These are phyloP conservation scores for Genyomyrus donnyi DNA, from an alignment of 2,113 vertebrate genomes.

Conservation along the genomic window DNA sequence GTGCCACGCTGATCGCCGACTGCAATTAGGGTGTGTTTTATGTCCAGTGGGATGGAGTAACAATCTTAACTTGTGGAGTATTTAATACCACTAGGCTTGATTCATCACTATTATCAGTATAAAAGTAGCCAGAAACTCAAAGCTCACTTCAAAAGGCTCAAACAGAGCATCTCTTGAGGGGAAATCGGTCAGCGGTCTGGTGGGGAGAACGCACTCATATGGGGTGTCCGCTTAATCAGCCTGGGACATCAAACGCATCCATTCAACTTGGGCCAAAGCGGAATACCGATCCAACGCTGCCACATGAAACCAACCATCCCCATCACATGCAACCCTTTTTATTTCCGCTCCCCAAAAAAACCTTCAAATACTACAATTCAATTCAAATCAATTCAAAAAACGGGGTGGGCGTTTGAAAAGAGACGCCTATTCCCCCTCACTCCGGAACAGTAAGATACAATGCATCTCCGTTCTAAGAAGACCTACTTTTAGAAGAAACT, in stretches of 20 bases:
- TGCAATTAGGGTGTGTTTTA: not conserved
- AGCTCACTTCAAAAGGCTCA: not conserved
- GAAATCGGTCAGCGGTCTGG: not conserved
- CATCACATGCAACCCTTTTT: not conserved
- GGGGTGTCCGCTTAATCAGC: not conserved
- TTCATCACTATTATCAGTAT: not conserved
- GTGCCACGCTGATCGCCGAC: not conserved
- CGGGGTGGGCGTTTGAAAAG: not conserved
- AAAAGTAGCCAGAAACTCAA: not conserved
- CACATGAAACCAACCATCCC: not conserved
- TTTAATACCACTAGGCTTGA: not conserved
- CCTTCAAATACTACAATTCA: not conserved
- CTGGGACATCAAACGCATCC: not conserved
- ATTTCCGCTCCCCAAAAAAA: not conserved
- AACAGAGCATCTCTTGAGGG: not conserved
- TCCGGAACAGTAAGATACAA: constrained; percentile 16
- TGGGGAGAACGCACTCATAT: not conserved
- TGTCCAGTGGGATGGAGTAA: not conserved
- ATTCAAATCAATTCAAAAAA: not conserved
- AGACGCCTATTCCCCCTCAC: constrained; percentile 27
- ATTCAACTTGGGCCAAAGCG: not conserved
- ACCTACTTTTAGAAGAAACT: constrained; percentile 40
- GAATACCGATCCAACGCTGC: not conserved
- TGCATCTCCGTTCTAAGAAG: constrained; percentile 32
- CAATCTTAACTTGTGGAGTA: not conserved